Base-by-base conservation (phyloP, 2,888 invertebrate species). In the Beris morrisii region DNA sequence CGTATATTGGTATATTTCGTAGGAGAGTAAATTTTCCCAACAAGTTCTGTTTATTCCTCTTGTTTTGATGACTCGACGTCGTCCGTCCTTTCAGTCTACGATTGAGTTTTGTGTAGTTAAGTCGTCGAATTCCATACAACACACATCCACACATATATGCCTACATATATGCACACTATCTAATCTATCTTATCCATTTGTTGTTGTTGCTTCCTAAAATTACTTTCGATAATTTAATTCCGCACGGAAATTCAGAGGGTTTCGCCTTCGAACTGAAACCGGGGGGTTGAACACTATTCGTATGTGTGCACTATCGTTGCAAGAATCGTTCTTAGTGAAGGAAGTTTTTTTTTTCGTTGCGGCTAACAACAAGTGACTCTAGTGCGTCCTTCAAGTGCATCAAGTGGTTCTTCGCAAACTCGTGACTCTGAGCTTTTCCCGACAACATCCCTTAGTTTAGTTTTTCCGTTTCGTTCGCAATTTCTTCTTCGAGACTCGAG, bases 71-170 rank as follows among this genome's bases (percentile, higher is more conserved):
- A 67, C 57, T 67, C 64, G 69, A 65, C 66, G 59, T 66, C 30
- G 75, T 75, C 77, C 77, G 75, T 79, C 78, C 78, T 78, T 79
- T 78, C 78, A 79, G 79, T 80, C 79, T 79, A 77, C 78, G 76
- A 78, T 79, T 80, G 80, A 79, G 78, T 80, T 80, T 79, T 80
- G 80, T 79, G 79, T 80, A 79, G 80, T 79, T 79, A 80, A 80
- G 79, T 79, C 80, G 78, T 31, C 77, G 77, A 78, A 76, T 78
- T 79, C 78, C 78, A 78, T 77, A 77, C 74, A 9, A 53, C 32
- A 32, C 45, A 64, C 38, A 54, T 53, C 9, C 48, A 22, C 15
- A 53, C 43, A 64, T 31, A 44, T 38, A 57, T 32, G 31, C 57
- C 38, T 57, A n/a, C 43, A 63, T 6, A 31, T 22, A 12, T 45